Conservation (phyloP, 2,113 vertebrate genomes). For the Potamarius usumacintae region DNA sequence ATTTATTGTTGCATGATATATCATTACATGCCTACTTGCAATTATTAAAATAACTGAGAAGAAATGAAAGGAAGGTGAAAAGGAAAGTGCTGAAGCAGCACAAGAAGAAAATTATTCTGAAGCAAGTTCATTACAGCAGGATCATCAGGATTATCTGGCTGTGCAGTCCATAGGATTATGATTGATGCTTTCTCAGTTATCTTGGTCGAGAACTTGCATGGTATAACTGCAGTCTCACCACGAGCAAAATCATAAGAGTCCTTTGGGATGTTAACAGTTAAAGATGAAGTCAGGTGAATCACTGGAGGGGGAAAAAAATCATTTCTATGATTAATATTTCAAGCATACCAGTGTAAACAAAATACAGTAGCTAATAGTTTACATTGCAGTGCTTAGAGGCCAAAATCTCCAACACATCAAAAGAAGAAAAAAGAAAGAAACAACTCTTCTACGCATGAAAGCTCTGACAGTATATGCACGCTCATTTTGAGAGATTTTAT, state of each 20-base stretch:
- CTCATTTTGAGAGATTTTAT: not conserved
- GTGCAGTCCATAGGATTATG: conserved; percentile 53
- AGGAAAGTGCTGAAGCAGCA: not conserved
- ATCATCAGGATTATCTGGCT: fast-evolving
- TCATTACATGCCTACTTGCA: no score
- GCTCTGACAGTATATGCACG: not conserved
- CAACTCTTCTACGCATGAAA: not conserved
- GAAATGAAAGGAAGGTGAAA: not conserved
- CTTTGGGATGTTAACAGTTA: conserved; percentile 36
- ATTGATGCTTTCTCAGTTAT: fast-evolving
- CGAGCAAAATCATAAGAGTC: conserved; percentile 36
- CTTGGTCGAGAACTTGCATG: conserved; percentile 52
- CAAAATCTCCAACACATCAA: not conserved
- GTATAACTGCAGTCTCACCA: conserved; percentile 62
- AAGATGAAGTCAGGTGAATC: conserved; percentile 24
- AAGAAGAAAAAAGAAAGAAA: not conserved
- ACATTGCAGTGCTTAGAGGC: not conserved
- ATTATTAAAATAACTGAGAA: not conserved
- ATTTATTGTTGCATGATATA: no score
- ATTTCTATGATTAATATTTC: not conserved
- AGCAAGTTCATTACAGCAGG: conserved; percentile 47
- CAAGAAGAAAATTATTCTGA: not conserved
- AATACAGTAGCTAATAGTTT: not conserved
- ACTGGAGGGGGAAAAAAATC: conserved; percentile 43
- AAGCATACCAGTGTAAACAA: not conserved